Evolutionary conservation across 2,888 invertebrate genomes (phyloP), one percentile per base, ranked within the genome.

Genomic region (Julus scanicus): DNA sequence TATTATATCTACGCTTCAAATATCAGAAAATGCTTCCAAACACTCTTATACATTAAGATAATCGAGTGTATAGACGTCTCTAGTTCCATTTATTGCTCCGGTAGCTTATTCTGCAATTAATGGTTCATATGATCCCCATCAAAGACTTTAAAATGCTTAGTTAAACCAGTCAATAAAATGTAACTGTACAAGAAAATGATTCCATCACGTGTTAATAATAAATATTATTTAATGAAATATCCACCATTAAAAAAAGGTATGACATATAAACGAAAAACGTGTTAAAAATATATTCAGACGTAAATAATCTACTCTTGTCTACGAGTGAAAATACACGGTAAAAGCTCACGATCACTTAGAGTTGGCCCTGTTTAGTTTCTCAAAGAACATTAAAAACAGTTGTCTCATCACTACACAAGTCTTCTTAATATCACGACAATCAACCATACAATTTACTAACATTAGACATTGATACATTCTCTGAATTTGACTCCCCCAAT

Each of bases 171-270:
- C n/a, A n/a, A n/a, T n/a, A n/a, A n/a, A n/a, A n/a, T n/a, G n/a
- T n/a, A n/a, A n/a, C 57, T 2, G 17, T n/a, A n/a, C 57, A 57
- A 57, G 57, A 57, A 57, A 57, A 17, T 57, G 57, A 57, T n/a
- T 57, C 57, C 57, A n/a, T 4, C 57, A n/a, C 17, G 3, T 20
- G 71, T 17, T 29, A 71, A 71, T 71, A 71, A 29, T 71, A 71
- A 71, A 29, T 20, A 71, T 71, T 9, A 8, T 29, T 71, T 71
- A 71, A 29, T 71, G 71, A 71, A 71, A 71, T 71, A 29, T 71
- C 71, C 71, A 29, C 71, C 71, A 71, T 71, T 71, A 71, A 71
- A 71, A 63, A 71, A 71, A n/a, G n/a, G n/a, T n/a, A n/a, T n/a
- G 71, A 71, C 57, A 57, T n/a, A n/a, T n/a, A n/a, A 71, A 71